phyloP scores from a whole-genome alignment of 92 coral and sea anemone genomes.

The Micromussa lordhowensis region DNA sequence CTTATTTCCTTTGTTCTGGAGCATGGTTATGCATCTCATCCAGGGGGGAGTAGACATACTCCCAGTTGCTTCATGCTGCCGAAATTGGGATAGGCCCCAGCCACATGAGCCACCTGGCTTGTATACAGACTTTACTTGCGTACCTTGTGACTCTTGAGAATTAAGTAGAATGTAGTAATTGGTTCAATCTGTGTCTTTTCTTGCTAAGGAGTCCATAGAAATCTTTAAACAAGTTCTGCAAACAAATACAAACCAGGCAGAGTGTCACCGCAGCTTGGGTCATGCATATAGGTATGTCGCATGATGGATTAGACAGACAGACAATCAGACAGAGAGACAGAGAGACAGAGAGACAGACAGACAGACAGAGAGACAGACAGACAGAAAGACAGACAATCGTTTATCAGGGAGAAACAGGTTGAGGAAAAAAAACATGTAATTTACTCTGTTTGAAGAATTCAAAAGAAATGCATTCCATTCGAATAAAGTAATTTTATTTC shows the following conservation, averaged over 20 bases:
- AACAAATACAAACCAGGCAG: slow-evolving; percentile 67
- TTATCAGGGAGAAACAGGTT: no score
- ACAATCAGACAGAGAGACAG: background rate
- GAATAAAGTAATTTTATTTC: background rate
- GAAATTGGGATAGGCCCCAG: no score
- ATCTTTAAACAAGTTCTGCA: slow-evolving; percentile 70
- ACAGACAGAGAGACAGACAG: background rate
- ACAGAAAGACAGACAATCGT: background rate
- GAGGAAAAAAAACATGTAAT: background rate
- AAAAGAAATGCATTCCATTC: background rate
- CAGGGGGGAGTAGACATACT: no score
- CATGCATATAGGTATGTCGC: slow-evolving; percentile 81
- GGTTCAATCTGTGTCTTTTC: background rate
- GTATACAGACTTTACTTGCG: no score
- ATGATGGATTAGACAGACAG: background rate
- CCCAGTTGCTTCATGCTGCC: no score
- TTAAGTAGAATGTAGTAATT: background rate
- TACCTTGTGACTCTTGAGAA: background rate
- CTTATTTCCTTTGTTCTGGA: no score
- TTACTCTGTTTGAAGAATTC: background rate
- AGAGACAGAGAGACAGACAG: slow-evolving; percentile 6
- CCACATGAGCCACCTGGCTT: no score
- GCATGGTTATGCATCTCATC: no score
- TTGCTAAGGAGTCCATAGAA: slow-evolving; percentile 72
- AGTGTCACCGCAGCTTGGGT: slow-evolving; percentile 85